These are phyloP conservation scores for Torymus tubicola DNA, from an alignment of 2,888 invertebrate species.

Conservation along the genomic window DNA sequence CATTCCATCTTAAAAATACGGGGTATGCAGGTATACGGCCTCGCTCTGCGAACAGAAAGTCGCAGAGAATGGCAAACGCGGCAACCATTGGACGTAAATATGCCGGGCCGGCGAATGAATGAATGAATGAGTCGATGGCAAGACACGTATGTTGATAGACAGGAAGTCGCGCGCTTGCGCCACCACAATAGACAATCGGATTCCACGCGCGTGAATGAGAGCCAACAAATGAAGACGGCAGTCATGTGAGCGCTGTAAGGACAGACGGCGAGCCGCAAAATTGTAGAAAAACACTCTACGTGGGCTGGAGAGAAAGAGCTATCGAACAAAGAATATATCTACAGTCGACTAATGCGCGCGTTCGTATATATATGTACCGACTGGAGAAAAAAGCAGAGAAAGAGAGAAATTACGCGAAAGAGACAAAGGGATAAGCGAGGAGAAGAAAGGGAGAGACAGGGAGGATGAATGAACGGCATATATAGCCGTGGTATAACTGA, in stretches of 20 bases:
- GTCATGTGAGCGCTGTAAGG: background rate
- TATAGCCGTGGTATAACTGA: too few species aligned
- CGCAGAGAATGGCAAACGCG: too few species aligned
- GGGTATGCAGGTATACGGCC: too few species aligned
- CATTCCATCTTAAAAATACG: too few species aligned
- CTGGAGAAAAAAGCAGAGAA: too few species aligned
- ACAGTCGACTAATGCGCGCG: too few species aligned
- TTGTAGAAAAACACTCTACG: background rate
- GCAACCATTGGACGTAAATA: too few species aligned
- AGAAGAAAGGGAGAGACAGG: background rate
- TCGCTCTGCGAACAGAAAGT: too few species aligned
- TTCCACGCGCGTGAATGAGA: conserved; percentile 9
- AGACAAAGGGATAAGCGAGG: background rate
- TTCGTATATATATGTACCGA: too few species aligned
- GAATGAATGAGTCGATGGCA: background rate
- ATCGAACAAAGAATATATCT: too few species aligned
- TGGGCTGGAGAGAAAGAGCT: too few species aligned
- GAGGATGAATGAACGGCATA: background rate
- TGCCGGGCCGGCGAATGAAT: too few species aligned
- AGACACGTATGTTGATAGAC: background rate
- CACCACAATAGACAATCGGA: conserved; percentile 21
- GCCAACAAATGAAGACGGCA: background rate
- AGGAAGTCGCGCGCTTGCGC: conserved; percentile 11
- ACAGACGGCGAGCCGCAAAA: background rate
- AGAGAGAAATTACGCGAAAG: background rate